Evolutionary conservation across 2,888 invertebrate species (phyloP).

Genomic region (Helobdella robusta): DNA sequence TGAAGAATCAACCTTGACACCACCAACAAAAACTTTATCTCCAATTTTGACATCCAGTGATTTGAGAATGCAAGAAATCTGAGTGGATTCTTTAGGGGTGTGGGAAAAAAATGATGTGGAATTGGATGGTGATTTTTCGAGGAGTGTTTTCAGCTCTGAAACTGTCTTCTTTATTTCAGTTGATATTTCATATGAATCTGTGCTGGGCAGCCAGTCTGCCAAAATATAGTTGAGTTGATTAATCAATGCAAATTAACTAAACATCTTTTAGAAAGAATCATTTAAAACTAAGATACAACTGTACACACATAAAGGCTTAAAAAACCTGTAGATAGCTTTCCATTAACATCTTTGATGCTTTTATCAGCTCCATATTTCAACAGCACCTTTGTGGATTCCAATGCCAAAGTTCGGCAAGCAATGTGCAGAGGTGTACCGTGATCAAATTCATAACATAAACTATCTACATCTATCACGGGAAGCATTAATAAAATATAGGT

Average conservation of each 20-base stretch:
- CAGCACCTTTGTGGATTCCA: constrained; percentile 49
- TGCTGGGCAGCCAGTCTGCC: constrained; percentile 50
- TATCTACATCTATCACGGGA: constrained; percentile 48
- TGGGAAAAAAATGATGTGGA: not conserved
- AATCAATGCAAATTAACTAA: constrained; percentile 18
- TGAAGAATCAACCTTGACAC: constrained; percentile 41
- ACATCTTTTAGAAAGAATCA: not conserved
- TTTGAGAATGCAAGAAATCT: constrained; percentile 44
- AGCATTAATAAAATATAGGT: not conserved
- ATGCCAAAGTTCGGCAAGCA: constrained; percentile 50
- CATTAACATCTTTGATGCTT: constrained; percentile 41
- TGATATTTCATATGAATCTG: constrained; percentile 44
- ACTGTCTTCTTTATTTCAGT: constrained; percentile 48
- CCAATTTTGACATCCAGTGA: constrained; percentile 50
- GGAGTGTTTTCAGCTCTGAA: constrained; percentile 44
- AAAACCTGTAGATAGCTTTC: constrained; percentile 39
- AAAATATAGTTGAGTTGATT: constrained; percentile 12
- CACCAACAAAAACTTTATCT: constrained; percentile 49
- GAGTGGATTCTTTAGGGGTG: constrained; percentile 16
- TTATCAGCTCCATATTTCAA: constrained; percentile 49
- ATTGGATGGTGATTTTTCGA: constrained; percentile 42
- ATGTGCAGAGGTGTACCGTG: constrained; percentile 52
- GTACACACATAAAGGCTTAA: no score
- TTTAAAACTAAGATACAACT: not conserved
- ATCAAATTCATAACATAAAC: constrained; percentile 51